phyloP scores from a whole-genome alignment of 2,888 invertebrate species.

The Thymelicus acteon region DNA sequence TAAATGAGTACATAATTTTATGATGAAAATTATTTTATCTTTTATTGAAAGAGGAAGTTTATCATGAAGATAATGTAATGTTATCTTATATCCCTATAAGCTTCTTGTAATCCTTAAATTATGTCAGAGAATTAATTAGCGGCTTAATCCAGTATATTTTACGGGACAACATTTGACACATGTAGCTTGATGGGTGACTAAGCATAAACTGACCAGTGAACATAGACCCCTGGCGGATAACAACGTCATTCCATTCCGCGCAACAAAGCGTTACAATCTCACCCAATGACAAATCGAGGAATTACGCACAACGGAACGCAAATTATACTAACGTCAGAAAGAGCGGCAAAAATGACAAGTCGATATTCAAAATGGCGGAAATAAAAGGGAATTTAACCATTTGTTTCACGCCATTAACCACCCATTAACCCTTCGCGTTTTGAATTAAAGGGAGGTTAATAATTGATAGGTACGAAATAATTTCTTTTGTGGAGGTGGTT shows the following conservation, averaged over 20 bases:
- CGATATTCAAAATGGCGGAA: constrained; percentile 64
- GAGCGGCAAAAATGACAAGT: constrained; percentile 64
- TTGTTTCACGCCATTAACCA: constrained; percentile 59
- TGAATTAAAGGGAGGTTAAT: constrained; percentile 59
- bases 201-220: constrained; percentile 52
- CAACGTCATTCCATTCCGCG: constrained; percentile 49
- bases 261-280: constrained; percentile 53
- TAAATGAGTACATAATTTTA: not conserved
- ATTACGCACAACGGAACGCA: constrained; percentile 48
- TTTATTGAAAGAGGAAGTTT: not conserved
- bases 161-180: constrained; percentile 37
- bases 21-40: not conserved
- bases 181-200: constrained; percentile 59
- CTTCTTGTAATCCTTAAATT: not conserved
- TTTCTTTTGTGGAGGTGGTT: constrained; percentile 34
- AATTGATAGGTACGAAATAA: constrained; percentile 50
- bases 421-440: constrained; percentile 53
- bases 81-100: not conserved
- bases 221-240: constrained; percentile 25
- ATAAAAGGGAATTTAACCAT: constrained; percentile 57
- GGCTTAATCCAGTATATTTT: constrained; percentile 24
- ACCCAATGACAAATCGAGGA: constrained; percentile 51
- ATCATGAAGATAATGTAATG: not conserved
- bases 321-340: constrained; percentile 55
- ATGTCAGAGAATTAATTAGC: not conserved